These are phyloP conservation scores for Meliscaeva auricollis DNA, from an alignment of 2,888 invertebrate genomes.

Conservation along the genomic window DNA sequence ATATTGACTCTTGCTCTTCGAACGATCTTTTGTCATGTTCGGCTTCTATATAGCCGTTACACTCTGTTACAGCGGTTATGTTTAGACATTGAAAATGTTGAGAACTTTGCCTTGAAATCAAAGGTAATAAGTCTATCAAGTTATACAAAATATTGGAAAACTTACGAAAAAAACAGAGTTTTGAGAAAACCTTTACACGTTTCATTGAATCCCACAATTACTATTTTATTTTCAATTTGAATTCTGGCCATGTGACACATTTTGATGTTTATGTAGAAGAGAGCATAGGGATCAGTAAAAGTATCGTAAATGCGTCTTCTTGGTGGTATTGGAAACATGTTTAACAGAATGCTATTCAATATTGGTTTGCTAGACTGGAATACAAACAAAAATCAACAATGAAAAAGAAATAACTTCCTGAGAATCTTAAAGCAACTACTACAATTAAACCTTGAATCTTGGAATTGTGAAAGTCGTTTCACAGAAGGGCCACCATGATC, in stretches of 20 bases:
- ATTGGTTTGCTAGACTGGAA: conserved; percentile 39
- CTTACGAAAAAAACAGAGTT: conserved; percentile 78
- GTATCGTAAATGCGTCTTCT: conserved; percentile 2
- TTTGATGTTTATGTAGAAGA: conserved; percentile 44
- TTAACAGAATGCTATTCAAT: conserved; percentile 49
- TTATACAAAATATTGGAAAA: not conserved
- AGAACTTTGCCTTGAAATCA: not conserved
- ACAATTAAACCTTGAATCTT: too few relatives aligned
- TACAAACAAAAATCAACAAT: not conserved
- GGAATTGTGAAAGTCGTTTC: too few relatives aligned
- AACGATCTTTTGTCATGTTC: conserved; percentile 43
- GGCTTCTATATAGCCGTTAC: conserved; percentile 52
- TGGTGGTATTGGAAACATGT: conserved; percentile 59
- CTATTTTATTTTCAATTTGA: conserved; percentile 45
- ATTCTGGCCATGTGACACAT: conserved; percentile 16
- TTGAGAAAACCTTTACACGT: conserved; percentile 79
- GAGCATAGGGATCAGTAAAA: conserved; percentile 20
- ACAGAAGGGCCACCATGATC: too few relatives aligned
- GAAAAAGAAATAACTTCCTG: not conserved
- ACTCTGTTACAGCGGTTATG: conserved; percentile 35
- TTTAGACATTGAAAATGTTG: conserved; percentile 42
- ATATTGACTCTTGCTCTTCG: conserved; percentile 23
- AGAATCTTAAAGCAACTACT: too few relatives aligned
- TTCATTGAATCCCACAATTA: conserved; percentile 79
- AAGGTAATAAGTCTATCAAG: not conserved